These are phyloP conservation scores for Taurulus bubalis DNA, from an alignment of 2,113 vertebrate species.

Conservation along the genomic window DNA sequence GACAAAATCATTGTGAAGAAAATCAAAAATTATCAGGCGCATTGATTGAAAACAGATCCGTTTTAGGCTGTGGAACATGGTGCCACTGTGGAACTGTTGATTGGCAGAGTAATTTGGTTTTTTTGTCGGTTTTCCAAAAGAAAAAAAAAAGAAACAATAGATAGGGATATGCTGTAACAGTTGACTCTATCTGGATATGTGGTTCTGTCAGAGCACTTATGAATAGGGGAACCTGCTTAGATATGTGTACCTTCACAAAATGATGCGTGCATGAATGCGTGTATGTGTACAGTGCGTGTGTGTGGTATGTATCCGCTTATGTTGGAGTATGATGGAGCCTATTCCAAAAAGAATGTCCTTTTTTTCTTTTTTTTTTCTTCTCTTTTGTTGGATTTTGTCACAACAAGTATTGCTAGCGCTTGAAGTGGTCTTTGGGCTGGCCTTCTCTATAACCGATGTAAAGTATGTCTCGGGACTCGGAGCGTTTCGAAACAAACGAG, in stretches of 20 bases:
- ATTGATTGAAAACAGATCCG: conserved; percentile 67
- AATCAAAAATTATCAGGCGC: conserved; percentile 62
- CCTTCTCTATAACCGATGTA: conserved; percentile 64
- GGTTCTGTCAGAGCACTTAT: conserved; percentile 86
- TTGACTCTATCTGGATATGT: conserved; percentile 73
- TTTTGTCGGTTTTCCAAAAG: conserved; percentile 70
- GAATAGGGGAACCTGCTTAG: conserved; percentile 80
- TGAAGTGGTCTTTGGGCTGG: conserved; percentile 69
- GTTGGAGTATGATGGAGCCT: conserved; percentile 64
- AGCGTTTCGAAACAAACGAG: conserved; percentile 57
- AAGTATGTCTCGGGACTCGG: conserved; percentile 62
- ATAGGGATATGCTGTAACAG: conserved; percentile 72
- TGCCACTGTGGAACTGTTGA: conserved; percentile 68
- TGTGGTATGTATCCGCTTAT: conserved; percentile 48
- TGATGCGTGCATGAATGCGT: conserved; percentile 60
- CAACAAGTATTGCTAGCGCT: conserved; percentile 61
- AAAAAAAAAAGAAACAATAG: conserved; percentile 57
- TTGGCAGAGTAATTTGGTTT: conserved; percentile 67
- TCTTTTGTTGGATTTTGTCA: conserved; percentile 64
- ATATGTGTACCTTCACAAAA: conserved; percentile 80
- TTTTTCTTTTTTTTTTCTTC: conserved; percentile 56
- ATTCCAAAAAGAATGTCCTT: conserved; percentile 75
- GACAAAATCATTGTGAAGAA: conserved; percentile 58
- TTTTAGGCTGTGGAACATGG: conserved; percentile 69
- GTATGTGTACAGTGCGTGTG: conserved; percentile 67